These are phyloP conservation scores for Apostichopus californicus DNA, from an alignment of 35 echinoderm and acorn worm species.

Conservation along the genomic window DNA sequence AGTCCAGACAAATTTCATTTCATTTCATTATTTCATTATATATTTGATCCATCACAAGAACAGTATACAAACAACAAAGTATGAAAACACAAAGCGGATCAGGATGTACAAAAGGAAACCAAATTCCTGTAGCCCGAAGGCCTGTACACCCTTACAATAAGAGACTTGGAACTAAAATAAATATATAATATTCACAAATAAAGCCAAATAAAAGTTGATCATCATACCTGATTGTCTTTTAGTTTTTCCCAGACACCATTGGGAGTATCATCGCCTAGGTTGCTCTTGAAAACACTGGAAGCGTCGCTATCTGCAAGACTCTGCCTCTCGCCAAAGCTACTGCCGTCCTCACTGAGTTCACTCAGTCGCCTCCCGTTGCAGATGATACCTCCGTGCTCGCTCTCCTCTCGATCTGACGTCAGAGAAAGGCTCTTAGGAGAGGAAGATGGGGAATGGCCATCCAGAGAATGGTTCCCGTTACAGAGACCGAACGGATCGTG, in stretches of 20 bases:
- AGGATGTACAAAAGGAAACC: no score
- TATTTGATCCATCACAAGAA: no score
- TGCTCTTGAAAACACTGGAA: constrained; percentile 87
- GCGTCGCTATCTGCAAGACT: constrained; percentile 73
- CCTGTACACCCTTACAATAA: no score
- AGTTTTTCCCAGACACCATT: constrained; percentile 67
- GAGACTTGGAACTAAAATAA: no score
- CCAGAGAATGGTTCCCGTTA: constrained; percentile 38
- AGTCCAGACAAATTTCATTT: no score
- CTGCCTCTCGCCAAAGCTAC: constrained; percentile 82
- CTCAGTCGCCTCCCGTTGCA: constrained; percentile 74
- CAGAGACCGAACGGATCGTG: constrained; percentile 7
- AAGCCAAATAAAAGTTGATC: background rate
- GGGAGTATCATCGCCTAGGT: constrained; percentile 17
- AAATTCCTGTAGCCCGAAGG: no score
- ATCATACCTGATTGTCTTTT: constrained; percentile 36
- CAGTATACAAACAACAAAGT: no score
- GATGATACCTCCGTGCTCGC: constrained; percentile 80
- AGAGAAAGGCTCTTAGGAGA: constrained; percentile 45
- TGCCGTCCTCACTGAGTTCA: constrained; percentile 74
- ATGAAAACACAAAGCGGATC: no score
- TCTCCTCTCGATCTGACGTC: constrained; percentile 72
- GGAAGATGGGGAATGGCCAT: constrained; percentile 16
- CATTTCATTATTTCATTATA: no score
- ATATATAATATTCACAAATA: background rate